Evolutionary conservation across 2,797 vertebrate genomes (phyloP), one percentile per base, ranked within the genome.

Genomic region (Paguma larvata): DNA sequence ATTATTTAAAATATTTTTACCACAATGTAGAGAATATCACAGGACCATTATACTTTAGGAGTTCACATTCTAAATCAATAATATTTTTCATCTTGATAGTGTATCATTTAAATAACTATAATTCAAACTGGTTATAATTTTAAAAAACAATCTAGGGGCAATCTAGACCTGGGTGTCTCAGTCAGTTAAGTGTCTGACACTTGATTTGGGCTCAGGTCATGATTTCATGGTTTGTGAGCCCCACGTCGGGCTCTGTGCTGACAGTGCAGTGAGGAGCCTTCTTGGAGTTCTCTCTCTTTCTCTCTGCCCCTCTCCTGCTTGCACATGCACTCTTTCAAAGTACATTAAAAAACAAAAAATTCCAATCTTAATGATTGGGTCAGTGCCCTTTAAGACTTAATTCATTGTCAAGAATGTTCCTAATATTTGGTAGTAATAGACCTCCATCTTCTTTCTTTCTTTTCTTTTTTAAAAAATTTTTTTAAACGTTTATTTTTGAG

Each of bases 31-130:
- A 85, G 67, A 87, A 56, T 73, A 63, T 96, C 32, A 89, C 6
- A 72, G 85, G 48, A 65, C 41, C 32, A 51, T 96, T 80, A 11
- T 62, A 63, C 16, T 68, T 97, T 70, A 79, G 30, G 7, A 89
- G 75, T 93, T 85, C 15, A 90, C 25, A 25, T 85, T 89, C 25
- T 93, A 88, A 87, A 51, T 91, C 32, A 94, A 4, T 78, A 72
- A 32, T n/a, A 59, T n/a, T 97, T 97, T 95, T 94, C 48, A 91
- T 23, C 68, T 78, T 96, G 44, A 38, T 53, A 53, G 3, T 53
- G 1, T 70, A 62, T 41, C 70, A 6, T 87, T 82, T 90, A 73
- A 18, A 90, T 92, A 90, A 30, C 12, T 62, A 5, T 23, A 48
- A 92, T 3, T 41, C 59, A 62, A 51, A 78, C 27, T 85, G 53